Conservation (phyloP, 2,797 vertebrate species). For the Carapus acus region DNA sequence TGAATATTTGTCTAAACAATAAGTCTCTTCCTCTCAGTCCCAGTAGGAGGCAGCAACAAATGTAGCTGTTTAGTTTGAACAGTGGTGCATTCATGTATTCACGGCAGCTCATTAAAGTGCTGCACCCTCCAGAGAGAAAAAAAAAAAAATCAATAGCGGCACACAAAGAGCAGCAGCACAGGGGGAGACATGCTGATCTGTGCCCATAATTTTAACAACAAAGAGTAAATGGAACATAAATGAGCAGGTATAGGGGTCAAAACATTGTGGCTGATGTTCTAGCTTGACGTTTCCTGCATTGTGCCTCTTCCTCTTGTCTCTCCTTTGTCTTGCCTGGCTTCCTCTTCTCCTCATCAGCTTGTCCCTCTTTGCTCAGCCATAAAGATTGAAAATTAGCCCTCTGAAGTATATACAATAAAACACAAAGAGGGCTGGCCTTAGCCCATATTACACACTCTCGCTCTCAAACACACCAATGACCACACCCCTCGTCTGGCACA, state of each 20-base stretch:
- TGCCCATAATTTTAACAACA: too few species aligned
- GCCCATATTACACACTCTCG: neutral
- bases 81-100: too few species aligned
- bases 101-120: too few species aligned
- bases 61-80: too few species aligned
- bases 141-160: constrained; percentile 1
- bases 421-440: constrained; percentile 1
- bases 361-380: neutral
- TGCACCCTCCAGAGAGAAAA: too few species aligned
- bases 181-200: too few species aligned
- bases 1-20: too few species aligned
- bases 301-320: neutral
- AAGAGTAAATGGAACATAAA: too few species aligned
- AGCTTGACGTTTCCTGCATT: neutral
- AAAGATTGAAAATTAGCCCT: constrained; percentile 1
- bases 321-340: neutral
- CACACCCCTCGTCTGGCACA: neutral
- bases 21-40: too few species aligned
- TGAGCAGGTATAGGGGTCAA: too few species aligned
- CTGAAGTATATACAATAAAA: constrained; percentile 19
- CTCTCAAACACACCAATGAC: constrained; percentile 3
- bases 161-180: too few species aligned
- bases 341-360: neutral
- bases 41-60: too few species aligned
- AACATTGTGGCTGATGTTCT: neutral